A percentile compares a stretch with the other conserved stretches of the same genome.
These are phyloP conservation scores for Encarsia formosa DNA, from an alignment of 2,888 invertebrate species.

Conservation along the genomic window DNA sequence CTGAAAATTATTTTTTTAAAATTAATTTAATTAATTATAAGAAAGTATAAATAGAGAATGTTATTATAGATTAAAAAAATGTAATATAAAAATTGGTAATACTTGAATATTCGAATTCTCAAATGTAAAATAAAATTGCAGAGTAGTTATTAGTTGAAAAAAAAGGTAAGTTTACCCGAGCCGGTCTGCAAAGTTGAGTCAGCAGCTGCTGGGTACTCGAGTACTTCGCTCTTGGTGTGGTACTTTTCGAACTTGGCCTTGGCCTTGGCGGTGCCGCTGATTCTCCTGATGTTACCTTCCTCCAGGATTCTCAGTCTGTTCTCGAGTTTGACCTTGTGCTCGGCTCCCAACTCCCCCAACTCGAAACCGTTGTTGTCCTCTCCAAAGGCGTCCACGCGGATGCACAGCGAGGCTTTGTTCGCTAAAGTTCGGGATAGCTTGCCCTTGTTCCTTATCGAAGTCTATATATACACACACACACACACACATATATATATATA, in stretches of 20 bases:
- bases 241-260: constrained; percentile 92
- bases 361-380: constrained; percentile 77
- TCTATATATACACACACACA: constrained; percentile 36
- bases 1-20: no score
- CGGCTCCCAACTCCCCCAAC: constrained; percentile 85
- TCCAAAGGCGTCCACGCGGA: constrained; percentile 92
- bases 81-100: no score
- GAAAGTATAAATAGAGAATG: no score
- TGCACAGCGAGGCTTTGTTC: constrained; percentile 90
- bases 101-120: no score
- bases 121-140: no score
- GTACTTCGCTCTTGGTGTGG: constrained; percentile 73
- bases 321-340: constrained; percentile 87
- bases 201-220: constrained; percentile 72
- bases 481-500: no score
- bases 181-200: constrained; percentile 75
- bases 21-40: no score
- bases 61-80: no score
- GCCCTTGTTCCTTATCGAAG: constrained; percentile 87
- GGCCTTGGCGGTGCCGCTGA: constrained; percentile 86
- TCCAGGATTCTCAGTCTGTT: constrained; percentile 73
- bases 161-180: no score
- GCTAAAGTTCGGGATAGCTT: constrained; percentile 94
- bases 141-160: no score
- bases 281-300: constrained; percentile 74